A percentile compares a stretch with the other conserved stretches of the same genome.
These are phyloP conservation scores for Aspiorhynchus laticeps DNA, from an alignment of 2,113 vertebrate species.

Conservation along the genomic window DNA sequence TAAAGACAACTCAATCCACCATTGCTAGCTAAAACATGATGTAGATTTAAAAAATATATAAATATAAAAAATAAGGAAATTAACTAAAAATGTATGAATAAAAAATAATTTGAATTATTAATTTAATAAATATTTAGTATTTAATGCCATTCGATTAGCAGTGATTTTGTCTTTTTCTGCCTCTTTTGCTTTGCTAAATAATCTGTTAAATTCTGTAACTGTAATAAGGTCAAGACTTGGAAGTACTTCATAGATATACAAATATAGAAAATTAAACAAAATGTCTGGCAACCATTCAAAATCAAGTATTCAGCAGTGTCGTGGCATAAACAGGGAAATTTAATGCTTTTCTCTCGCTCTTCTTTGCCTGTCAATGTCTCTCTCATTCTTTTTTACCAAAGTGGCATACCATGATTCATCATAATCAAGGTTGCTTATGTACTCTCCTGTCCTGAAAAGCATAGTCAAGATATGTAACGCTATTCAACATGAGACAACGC, in stretches of 20 bases:
- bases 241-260: not conserved
- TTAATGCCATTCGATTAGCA: not conserved
- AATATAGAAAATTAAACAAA: not conserved
- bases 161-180: not conserved
- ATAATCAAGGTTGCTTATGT: slow-evolving; percentile 38
- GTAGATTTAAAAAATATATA: too few species aligned
- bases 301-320: not conserved
- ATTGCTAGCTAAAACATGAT: not conserved
- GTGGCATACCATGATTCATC: not conserved
- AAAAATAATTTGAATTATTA: not conserved
- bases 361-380: not conserved
- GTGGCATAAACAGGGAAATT: not conserved
- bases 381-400: not conserved
- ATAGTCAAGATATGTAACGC: not conserved
- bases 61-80: not conserved
- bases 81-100: not conserved
- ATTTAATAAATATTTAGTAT: not conserved
- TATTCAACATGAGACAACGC: slow-evolving; percentile 41
- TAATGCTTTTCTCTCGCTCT: not conserved
- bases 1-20: not conserved
- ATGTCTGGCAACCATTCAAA: not conserved
- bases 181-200: not conserved
- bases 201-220: not conserved
- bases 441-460: slow-evolving; percentile 27
- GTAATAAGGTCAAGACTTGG: not conserved